These are phyloP conservation scores for Drosophila leonis DNA, from an alignment of 2,888 invertebrate genomes.

Conservation along the genomic window DNA sequence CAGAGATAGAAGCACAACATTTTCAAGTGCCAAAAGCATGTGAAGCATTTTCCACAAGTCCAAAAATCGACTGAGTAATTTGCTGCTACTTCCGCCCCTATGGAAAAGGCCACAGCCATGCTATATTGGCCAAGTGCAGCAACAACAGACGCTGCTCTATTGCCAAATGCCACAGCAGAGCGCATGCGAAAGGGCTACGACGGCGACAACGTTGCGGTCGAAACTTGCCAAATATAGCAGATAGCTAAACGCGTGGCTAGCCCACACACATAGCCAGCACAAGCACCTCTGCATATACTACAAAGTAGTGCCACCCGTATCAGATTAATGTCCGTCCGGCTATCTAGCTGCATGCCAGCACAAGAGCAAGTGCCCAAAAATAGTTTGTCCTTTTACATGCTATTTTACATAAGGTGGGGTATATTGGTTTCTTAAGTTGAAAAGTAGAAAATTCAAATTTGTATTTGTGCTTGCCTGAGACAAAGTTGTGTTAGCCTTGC, in stretches of 20 bases:
- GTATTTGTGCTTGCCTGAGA: not conserved
- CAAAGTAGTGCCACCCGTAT: slow-evolving; percentile 14
- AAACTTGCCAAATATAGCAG: slow-evolving; percentile 32
- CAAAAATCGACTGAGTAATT: slow-evolving; percentile 35
- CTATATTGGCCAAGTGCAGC: slow-evolving; percentile 42
- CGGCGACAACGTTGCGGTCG: slow-evolving; percentile 52
- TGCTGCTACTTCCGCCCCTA: slow-evolving; percentile 25
- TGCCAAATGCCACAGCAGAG: slow-evolving; percentile 42
- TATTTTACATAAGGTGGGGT: not conserved
- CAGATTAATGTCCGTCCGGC: slow-evolving; percentile 42
- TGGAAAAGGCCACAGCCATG: not conserved
- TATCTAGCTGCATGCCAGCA: slow-evolving; percentile 14
- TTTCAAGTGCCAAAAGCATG: slow-evolving; percentile 55
- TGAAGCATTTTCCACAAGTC: slow-evolving; percentile 42
- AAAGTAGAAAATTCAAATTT: not conserved
- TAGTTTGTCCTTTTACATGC: not conserved
- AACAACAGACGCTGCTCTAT: slow-evolving; percentile 19
- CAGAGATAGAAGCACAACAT: slow-evolving; percentile 17
- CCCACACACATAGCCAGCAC: not conserved
- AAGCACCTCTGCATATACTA: not conserved
- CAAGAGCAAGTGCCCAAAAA: not conserved
- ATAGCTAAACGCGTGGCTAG: slow-evolving; percentile 1
- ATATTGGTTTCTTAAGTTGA: not conserved
- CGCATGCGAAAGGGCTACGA: slow-evolving; percentile 15
- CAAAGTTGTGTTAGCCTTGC: not conserved